These are phyloP conservation scores for Polyommatus iphigenia DNA, from an alignment of 2,888 invertebrate genomes.

Conservation along the genomic window DNA sequence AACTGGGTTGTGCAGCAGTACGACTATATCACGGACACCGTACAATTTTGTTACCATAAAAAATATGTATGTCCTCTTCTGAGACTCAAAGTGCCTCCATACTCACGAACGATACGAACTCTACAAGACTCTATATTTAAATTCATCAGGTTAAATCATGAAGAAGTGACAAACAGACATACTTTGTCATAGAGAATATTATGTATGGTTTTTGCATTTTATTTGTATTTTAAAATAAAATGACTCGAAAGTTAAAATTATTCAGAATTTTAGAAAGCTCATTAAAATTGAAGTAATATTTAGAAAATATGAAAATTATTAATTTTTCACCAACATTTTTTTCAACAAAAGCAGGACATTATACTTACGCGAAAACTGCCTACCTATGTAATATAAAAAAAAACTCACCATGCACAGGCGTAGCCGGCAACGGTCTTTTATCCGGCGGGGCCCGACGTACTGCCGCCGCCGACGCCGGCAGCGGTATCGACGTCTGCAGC, in stretches of 20 bases:
- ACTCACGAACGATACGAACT: background rate
- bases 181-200: no score
- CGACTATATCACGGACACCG: background rate
- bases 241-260: background rate
- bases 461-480: slow-evolving; percentile 89
- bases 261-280: background rate
- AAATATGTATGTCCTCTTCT: background rate
- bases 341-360: no score
- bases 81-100: background rate
- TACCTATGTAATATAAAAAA: background rate
- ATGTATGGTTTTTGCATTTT: no score
- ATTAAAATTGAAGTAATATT: no score
- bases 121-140: background rate
- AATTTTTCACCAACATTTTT: no score
- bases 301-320: no score
- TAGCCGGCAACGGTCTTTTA: slow-evolving; percentile 87
- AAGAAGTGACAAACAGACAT: background rate
- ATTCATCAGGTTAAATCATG: background rate
- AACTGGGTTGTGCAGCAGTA: background rate
- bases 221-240: background rate
- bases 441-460: slow-evolving; percentile 89
- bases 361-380: no score
- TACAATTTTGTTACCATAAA: background rate
- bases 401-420: slow-evolving; percentile 76
- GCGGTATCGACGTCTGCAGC: slow-evolving; percentile 88